These are phyloP conservation scores for Anneissia japonica DNA, from an alignment of 35 echinoderm and acorn worm species.

Conservation along the genomic window DNA sequence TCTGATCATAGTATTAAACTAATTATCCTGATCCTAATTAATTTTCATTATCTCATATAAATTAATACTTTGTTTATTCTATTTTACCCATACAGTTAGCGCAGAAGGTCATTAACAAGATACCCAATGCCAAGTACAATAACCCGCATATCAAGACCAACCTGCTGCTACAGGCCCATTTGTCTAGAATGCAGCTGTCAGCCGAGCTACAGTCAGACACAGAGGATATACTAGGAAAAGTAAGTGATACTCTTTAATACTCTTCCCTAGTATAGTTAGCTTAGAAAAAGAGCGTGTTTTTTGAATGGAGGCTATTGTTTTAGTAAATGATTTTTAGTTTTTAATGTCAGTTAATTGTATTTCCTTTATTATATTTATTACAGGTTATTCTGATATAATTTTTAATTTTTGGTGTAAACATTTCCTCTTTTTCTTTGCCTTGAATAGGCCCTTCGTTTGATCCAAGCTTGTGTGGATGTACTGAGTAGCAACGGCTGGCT, in stretches of 20 bases:
- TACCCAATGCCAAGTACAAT: slow-evolving; percentile 82
- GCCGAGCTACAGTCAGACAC: slow-evolving; percentile 86
- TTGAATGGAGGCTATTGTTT: not conserved
- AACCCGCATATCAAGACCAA: slow-evolving; percentile 98
- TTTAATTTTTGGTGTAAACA: not conserved
- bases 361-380: not conserved
- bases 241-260: not conserved
- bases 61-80: not conserved
- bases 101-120: slow-evolving; percentile 75
- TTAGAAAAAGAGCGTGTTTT: not conserved
- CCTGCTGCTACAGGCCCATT: slow-evolving; percentile 82
- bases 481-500: slow-evolving; percentile 94
- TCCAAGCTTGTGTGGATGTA: slow-evolving; percentile 92
- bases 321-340: not conserved
- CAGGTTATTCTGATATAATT: not conserved
- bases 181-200: slow-evolving; percentile 90
- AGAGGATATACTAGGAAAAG: slow-evolving; percentile 87
- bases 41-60: no score
- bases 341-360: not conserved
- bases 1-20: no score
- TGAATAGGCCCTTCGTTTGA: slow-evolving; percentile 71
- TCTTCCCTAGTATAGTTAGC: no score
- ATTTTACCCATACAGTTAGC: slow-evolving; percentile 39
- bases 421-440: no score
- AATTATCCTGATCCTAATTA: no score